Evolutionary conservation across 2,888 invertebrate genomes (phyloP), one percentile per base, ranked within the genome.

Genomic region (Synergus gifuensis): DNA sequence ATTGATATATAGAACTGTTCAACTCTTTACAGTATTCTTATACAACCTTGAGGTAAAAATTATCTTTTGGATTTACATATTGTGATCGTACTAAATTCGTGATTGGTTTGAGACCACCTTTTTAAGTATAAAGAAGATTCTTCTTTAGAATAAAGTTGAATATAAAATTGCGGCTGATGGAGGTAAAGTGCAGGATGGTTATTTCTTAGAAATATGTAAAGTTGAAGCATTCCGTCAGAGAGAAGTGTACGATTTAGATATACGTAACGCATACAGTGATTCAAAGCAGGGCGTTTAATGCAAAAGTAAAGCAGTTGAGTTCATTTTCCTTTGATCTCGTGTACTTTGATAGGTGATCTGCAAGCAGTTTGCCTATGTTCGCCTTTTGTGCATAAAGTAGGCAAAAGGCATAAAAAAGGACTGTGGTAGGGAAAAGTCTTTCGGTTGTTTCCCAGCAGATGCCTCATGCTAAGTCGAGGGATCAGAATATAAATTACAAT

Each of bases 221-320:
- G 14, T 11, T 14, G 46, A 46, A 49, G 14, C 16, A 16, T 14
- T 16, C 16, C 16, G 16, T 49, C 49, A 49, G 49, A 49, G 49
- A 49, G 12, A 46, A 46, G 3, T 46, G 46, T 7, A 7, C 7
- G 42, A 42, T 14, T 28, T 28, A 46, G 4, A 46, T 12, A 46
- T 46, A 14, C 1, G 16, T 16, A 49, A 49, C 49, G 9, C 7
- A 16, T 16, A 7, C 49, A 49, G 4, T 16, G 16, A 49, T 49
- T 49, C 16, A 49, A 49, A 49, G 2, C 46, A 49, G 16, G 16
- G 5, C 16, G 49, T 49, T 87, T 87, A 88, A 85, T 83, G 83
- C 83, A 86, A 86, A 84, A 83, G 69, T 64, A 77, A 77, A 18
- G 22, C 18, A 16, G 16, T 36, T 73, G 64, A 77, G 82, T 81